These are phyloP conservation scores for Mya arenaria DNA, from an alignment of 1,140 invertebrate genomes.

Conservation along the genomic window DNA sequence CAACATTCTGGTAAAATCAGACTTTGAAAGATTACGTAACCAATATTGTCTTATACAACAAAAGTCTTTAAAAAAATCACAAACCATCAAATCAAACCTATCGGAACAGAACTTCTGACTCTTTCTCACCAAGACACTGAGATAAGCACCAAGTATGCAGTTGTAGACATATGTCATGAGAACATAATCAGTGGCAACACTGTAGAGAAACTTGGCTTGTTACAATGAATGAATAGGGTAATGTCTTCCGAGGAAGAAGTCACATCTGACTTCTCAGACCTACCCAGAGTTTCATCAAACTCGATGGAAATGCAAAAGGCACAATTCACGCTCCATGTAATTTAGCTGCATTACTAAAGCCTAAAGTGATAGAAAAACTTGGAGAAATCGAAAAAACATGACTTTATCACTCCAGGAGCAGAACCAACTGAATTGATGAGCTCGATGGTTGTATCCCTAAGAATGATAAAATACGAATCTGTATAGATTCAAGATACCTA, in stretches of 20 bases:
- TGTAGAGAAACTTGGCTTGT: constrained; percentile 1
- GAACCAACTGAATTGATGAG: constrained; percentile 60
- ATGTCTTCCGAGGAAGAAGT: neutral
- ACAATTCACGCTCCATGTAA: constrained; percentile 45
- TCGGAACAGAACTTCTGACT: neutral
- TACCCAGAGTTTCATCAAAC: constrained; percentile 27
- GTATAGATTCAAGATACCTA: constrained; percentile 60
- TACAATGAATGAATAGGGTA: neutral
- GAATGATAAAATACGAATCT: constrained; percentile 58
- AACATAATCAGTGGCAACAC: neutral
- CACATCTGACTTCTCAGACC: constrained; percentile 13
- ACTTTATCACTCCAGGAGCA: constrained; percentile 51
- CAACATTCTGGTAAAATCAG: constrained; percentile 29
- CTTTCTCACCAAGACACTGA: neutral
- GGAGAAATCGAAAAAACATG: constrained; percentile 52
- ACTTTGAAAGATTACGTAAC: neutral
- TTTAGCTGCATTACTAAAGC: constrained; percentile 23
- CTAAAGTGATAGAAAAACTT: constrained; percentile 25
- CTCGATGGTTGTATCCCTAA: constrained; percentile 46
- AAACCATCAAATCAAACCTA: constrained; percentile 10
- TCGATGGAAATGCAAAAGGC: constrained; percentile 38
- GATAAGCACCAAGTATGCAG: neutral
- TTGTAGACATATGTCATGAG: constrained; percentile 9
- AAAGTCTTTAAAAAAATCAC: neutral
- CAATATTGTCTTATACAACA: neutral